Evolutionary conservation across 1,140 invertebrate species (phyloP), one percentile per base, ranked within the genome.

Genomic region (Drosophila hydei): DNA sequence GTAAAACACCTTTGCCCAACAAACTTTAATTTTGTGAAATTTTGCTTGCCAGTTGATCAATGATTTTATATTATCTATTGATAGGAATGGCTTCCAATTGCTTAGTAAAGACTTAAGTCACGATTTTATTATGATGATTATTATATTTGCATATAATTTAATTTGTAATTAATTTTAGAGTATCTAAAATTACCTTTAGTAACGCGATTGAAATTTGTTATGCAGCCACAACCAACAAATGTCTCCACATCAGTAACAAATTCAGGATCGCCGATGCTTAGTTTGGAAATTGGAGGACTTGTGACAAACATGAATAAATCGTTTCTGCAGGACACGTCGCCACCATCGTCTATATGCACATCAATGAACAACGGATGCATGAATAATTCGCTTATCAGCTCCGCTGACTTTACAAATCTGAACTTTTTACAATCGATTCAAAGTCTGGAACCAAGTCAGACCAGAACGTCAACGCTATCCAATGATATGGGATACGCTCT

Each of bases 311-410:
- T 91, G 90, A 90, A 91, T 45, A 91, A 89, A 58, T 91, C 90
- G 19, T 90, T 90, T 47, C 63, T 91, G 14, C 89, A 91, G 60
- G 90, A 91, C 62, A 90, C 87, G 0, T 91, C 90, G 18, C 90
- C 90, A n/a, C 90, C 90, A 23, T 89, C 90, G 8, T 90, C 87
- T n/a, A 89, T 90, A 19, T 91, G 80, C 64, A 87, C 85, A 30
- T 91, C 90, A 9, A 89, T 91, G 70, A 90, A 80, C 40, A 78
- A 79, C 50, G 89, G 90, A 25, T 64, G 74, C 4, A 91, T 91
- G 90, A 90, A 90, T 58, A 91, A 78, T 45, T 91, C 90, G 1
- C 61, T 91, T 0, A 90, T 91, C n/a, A 91, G 79, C n/a, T 91
- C 90, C 9, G 88, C 89, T 4, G 90, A 91, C 56, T 91, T 91